phyloP scores from a whole-genome alignment of 1,140 invertebrate species.

The Bradysia coprophila region DNA sequence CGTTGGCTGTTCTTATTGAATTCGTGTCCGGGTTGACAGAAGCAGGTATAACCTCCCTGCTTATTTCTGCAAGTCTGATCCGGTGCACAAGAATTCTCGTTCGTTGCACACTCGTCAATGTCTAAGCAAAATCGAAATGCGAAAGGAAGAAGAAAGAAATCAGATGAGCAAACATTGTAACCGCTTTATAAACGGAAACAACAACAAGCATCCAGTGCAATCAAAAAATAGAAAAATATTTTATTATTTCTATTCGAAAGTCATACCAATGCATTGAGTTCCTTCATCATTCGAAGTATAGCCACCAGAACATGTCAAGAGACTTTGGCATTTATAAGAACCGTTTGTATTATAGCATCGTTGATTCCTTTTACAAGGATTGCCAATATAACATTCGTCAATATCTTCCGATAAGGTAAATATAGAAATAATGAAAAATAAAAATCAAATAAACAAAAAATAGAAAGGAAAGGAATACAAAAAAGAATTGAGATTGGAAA shows the following conservation, averaged over 20 bases:
- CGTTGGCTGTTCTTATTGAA: constrained; percentile 41
- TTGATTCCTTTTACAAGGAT: constrained; percentile 22
- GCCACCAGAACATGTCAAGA: constrained; percentile 26
- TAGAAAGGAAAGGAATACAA: constrained; percentile 1
- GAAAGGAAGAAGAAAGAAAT: background rate
- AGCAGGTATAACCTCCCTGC: constrained; percentile 52
- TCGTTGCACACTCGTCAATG: constrained; percentile 48
- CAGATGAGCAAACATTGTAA: background rate
- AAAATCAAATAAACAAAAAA: background rate
- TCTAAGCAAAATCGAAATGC: too few species aligned
- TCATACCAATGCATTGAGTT: constrained; percentile 23
- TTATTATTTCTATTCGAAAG: background rate
- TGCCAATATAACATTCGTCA: constrained; percentile 24
- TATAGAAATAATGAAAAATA: background rate
- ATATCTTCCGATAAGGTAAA: constrained; percentile 17
- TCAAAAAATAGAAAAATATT: constrained; percentile 1
- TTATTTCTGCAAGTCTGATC: constrained; percentile 59
- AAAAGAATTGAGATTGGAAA: background rate
- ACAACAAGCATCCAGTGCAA: too few species aligned
- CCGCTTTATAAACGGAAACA: background rate
- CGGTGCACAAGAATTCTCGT: constrained; percentile 40
- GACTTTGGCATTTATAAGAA: constrained; percentile 31
- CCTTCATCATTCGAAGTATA: constrained; percentile 25
- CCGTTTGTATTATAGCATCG: constrained; percentile 35
- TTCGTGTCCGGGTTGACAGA: constrained; percentile 47